phyloP scores from a whole-genome alignment of 2,888 invertebrate species.

The Spodoptera exigua region DNA sequence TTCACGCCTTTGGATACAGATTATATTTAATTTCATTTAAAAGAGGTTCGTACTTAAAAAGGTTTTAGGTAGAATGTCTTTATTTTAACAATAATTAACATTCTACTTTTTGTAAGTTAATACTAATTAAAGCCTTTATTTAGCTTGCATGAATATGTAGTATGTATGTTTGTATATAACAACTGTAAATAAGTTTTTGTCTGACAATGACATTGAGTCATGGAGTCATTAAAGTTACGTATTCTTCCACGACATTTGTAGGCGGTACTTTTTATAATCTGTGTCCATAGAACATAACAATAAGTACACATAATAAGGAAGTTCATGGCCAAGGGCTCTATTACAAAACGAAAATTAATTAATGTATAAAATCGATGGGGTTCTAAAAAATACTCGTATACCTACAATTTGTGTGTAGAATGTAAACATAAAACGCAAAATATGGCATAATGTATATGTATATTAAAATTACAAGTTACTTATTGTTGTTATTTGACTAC shows the following conservation, averaged over 20 bases:
- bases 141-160: background rate
- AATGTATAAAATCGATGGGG: too few species aligned
- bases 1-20: slow-evolving; percentile 12
- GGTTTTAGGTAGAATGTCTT: background rate
- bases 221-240: slow-evolving; percentile 20
- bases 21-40: slow-evolving; percentile 12
- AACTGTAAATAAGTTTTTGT: slow-evolving; percentile 20
- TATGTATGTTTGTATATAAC: background rate
- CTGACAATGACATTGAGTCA: slow-evolving; percentile 27
- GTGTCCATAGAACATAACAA: slow-evolving; percentile 1
- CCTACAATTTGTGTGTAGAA: too few species aligned
- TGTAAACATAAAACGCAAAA: too few species aligned
- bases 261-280: background rate
- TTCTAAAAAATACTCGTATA: too few species aligned
- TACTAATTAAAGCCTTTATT: background rate
- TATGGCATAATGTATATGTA: too few species aligned
- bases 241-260: slow-evolving; percentile 19
- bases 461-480: too few species aligned
- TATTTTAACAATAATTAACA: background rate
- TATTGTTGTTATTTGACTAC: too few species aligned
- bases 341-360: slow-evolving; percentile 3
- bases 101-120: background rate
- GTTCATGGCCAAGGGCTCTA: slow-evolving; percentile 25
- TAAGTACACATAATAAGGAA: background rate
- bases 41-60: slow-evolving; percentile 11